Evolutionary conservation across 2,797 vertebrate species (phyloP).

Genomic region (Arnoldichthys spilopterus): DNA sequence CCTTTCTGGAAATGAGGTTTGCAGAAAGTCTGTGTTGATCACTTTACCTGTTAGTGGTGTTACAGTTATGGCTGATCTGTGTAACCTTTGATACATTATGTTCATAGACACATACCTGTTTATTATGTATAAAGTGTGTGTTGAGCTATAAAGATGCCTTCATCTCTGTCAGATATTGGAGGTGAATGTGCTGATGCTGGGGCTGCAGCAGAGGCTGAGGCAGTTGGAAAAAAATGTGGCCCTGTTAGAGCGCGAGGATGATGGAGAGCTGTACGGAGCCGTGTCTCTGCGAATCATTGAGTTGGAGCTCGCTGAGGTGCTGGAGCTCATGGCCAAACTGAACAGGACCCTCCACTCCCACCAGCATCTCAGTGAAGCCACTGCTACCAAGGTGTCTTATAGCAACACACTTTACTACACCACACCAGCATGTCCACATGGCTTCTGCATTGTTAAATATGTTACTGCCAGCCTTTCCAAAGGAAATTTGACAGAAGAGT

Average conservation of each 20-base stretch:
- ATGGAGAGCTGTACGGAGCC: constrained; percentile 67
- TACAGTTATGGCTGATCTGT: too few relatives aligned
- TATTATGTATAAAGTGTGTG: neutral
- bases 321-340: constrained; percentile 64
- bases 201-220: constrained; percentile 67
- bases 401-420: neutral
- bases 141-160: neutral
- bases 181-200: constrained; percentile 66
- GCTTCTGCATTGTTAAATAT: too few relatives aligned
- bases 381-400: constrained; percentile 62
- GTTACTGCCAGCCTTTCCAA: too few relatives aligned
- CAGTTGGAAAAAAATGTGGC: constrained; percentile 64
- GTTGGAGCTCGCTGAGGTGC: constrained; percentile 72
- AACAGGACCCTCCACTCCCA: constrained; percentile 54
- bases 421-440: neutral
- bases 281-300: constrained; percentile 73
- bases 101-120: too few relatives aligned
- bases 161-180: constrained; percentile 57
- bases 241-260: constrained; percentile 72
- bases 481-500: too few relatives aligned
- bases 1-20: too few relatives aligned
- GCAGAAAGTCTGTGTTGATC: too few relatives aligned
- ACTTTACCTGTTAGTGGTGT: too few relatives aligned
- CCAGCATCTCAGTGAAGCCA: constrained; percentile 34
- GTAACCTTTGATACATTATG: too few relatives aligned